Evolutionary conservation across 1,140 invertebrate genomes (phyloP).

Genomic region (Drosophila setifemur): DNA sequence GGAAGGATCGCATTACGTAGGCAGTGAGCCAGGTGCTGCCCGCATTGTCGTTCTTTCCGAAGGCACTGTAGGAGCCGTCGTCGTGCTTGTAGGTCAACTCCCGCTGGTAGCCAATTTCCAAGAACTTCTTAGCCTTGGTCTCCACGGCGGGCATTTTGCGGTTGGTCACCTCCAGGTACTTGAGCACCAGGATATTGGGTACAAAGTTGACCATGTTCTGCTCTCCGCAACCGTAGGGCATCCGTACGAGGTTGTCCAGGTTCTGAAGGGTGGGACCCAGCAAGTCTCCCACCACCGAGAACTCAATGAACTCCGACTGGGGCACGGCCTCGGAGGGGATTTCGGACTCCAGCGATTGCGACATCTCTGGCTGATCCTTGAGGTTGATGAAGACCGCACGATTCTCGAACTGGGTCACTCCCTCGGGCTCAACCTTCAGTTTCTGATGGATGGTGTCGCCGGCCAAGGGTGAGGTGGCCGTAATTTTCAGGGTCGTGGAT

Average conservation of each 20-base stretch:
- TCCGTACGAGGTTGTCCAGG: constrained; percentile 89
- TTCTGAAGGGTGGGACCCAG: constrained; percentile 90
- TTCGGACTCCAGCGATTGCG: constrained; percentile 86
- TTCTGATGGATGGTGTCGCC: constrained; percentile 89
- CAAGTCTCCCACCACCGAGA: constrained; percentile 90
- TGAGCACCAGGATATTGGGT: constrained; percentile 93
- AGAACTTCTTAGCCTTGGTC: constrained; percentile 87
- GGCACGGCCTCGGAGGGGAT: constrained; percentile 88
- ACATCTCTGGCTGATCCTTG: constrained; percentile 82
- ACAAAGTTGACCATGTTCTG: constrained; percentile 97
- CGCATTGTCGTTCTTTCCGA: constrained; percentile 89
- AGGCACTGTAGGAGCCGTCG: constrained; percentile 98
- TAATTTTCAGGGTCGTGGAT: constrained; percentile 88
- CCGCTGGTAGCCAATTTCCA: constrained; percentile 95
- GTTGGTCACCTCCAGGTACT: constrained; percentile 85
- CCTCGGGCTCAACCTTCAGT: constrained; percentile 90
- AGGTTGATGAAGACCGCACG: constrained; percentile 90
- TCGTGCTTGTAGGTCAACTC: constrained; percentile 93
- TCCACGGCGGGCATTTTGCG: constrained; percentile 49
- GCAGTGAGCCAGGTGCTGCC: constrained; percentile 97
- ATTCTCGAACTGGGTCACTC: constrained; percentile 90
- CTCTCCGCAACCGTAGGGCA: constrained; percentile 96
- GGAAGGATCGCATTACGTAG: constrained; percentile 94
- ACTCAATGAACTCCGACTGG: constrained; percentile 88
- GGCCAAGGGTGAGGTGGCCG: constrained; percentile 87